phyloP scores from a whole-genome alignment of 1,140 invertebrate species.

The Drosophila pallidifrons region DNA sequence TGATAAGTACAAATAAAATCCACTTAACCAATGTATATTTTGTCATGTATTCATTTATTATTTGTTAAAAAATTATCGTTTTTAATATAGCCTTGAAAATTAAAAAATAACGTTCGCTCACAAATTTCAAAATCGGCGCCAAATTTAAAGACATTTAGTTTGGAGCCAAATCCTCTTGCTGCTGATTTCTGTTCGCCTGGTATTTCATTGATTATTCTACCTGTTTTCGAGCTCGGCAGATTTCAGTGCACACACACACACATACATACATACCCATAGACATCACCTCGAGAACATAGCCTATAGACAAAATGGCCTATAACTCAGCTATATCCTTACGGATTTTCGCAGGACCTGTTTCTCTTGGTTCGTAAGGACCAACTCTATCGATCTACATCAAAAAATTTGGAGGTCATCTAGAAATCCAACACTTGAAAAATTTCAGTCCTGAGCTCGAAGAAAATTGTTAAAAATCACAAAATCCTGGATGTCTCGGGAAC shows the following conservation, averaged over 20 bases:
- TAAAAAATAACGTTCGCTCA: background rate
- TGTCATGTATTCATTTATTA: background rate
- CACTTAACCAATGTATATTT: conserved; percentile 21
- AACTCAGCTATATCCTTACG: background rate
- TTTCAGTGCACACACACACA: background rate
- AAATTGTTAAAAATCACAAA: background rate
- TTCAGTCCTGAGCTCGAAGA: background rate
- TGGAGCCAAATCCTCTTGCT: background rate
- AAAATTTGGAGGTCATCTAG: background rate
- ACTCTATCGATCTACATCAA: background rate
- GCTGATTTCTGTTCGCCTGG: background rate
- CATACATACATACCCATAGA: background rate
- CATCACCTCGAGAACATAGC: background rate
- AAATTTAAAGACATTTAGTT: background rate
- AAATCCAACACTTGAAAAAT: background rate
- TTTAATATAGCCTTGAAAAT: background rate
- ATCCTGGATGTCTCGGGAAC: background rate
- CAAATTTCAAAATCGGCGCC: background rate
- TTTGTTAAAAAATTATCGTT: background rate
- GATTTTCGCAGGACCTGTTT: background rate
- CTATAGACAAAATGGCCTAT: background rate
- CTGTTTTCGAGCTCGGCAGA: background rate
- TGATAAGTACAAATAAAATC: conserved; percentile 36
- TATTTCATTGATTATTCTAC: background rate
- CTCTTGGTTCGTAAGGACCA: background rate